These are phyloP conservation scores for Conus canariensis DNA, from an alignment of 2,888 invertebrate genomes.

Conservation along the genomic window DNA sequence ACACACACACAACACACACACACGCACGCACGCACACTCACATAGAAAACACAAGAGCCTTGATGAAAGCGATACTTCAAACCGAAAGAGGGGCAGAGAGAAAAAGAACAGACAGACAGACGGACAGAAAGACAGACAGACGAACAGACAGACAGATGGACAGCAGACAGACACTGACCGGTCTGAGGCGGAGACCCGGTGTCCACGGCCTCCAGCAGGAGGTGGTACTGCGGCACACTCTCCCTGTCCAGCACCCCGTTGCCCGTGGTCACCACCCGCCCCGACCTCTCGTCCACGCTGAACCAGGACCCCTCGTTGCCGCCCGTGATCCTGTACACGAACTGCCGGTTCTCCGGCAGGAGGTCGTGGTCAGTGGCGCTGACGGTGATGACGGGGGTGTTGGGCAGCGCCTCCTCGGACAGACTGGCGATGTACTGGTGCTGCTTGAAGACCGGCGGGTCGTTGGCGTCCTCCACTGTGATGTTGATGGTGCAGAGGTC, in stretches of 20 bases:
- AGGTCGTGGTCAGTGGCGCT: slow-evolving; percentile 83
- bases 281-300: slow-evolving; percentile 54
- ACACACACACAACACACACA: slow-evolving; percentile 11
- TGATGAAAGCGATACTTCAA: not conserved
- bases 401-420: slow-evolving; percentile 85
- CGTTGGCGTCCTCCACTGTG: slow-evolving; percentile 96
- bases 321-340: slow-evolving; percentile 65
- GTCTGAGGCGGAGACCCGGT: slow-evolving; percentile 68
- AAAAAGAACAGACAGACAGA: not conserved
- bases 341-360: slow-evolving; percentile 63
- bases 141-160: not conserved
- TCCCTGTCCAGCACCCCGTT: slow-evolving; percentile 69
- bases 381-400: slow-evolving; percentile 89
- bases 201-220: slow-evolving; percentile 72
- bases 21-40: slow-evolving; percentile 10
- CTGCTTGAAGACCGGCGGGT: slow-evolving; percentile 94
- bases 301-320: slow-evolving; percentile 66
- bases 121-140: not conserved
- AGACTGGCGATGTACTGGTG: slow-evolving; percentile 88
- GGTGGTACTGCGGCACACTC: slow-evolving; percentile 59
- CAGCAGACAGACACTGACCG: slow-evolving; percentile 53
- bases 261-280: slow-evolving; percentile 65
- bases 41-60: not conserved
- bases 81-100: not conserved
- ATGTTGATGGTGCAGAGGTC: slow-evolving; percentile 94